phyloP scores from a whole-genome alignment of 2,797 vertebrate genomes.

The Ciconia nigra region DNA sequence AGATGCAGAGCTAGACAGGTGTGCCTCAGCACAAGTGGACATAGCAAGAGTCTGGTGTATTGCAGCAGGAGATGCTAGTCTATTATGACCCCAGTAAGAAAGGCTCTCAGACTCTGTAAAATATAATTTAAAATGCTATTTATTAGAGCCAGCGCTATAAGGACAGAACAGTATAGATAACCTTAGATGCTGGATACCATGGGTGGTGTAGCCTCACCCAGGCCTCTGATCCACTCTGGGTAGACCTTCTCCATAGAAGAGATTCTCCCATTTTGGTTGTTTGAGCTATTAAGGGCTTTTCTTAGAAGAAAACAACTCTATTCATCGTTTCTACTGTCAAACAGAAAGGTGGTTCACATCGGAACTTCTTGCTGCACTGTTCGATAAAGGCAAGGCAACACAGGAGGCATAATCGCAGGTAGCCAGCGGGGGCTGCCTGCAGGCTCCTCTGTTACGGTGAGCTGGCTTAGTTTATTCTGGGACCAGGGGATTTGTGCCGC shows the following conservation, averaged over 20 bases:
- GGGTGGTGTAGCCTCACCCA: no score
- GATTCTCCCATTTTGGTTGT: neutral
- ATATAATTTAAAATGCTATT: neutral
- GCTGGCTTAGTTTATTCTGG: neutral
- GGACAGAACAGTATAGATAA: neutral
- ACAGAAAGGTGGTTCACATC: neutral
- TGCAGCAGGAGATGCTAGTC: neutral
- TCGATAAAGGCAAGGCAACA: neutral
- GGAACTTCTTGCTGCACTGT: neutral
- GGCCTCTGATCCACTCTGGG: neutral
- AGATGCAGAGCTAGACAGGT: neutral
- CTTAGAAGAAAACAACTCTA: neutral
- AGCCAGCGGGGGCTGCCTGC: no score
- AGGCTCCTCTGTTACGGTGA: neutral
- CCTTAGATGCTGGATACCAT: neutral
- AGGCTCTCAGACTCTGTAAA: neutral
- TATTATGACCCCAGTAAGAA: neutral
- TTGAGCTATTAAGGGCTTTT: neutral
- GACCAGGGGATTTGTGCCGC: neutral
- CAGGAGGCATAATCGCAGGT: no score
- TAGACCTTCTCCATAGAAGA: neutral
- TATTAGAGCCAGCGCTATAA: neutral
- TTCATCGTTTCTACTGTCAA: neutral
- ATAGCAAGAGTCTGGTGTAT: neutral
- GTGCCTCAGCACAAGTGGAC: neutral